Conservation (phyloP, 2,113 vertebrate species). For the Cygnus buccinator region DNA sequence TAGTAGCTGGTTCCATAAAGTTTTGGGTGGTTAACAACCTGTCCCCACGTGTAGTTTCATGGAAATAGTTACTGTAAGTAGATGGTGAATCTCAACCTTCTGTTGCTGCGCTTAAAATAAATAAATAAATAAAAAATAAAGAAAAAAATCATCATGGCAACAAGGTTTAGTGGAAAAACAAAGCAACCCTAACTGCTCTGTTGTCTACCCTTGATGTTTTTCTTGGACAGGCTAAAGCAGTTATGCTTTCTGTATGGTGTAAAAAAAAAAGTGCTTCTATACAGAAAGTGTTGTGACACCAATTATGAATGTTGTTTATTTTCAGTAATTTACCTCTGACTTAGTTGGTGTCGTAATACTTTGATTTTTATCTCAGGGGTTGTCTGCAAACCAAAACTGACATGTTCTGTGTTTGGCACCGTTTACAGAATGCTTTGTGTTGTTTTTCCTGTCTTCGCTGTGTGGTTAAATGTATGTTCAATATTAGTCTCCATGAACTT, state of each 20-base stretch:
- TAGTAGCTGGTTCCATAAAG: not conserved
- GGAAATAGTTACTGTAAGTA: slow-evolving; percentile 2
- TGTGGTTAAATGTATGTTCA: slow-evolving; percentile 59
- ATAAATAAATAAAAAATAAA: not conserved
- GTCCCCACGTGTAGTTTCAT: not conserved
- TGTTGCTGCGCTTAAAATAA: slow-evolving; percentile 47
- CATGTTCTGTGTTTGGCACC: slow-evolving; percentile 72
- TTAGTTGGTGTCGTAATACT: slow-evolving; percentile 79
- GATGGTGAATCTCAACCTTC: slow-evolving; percentile 33
- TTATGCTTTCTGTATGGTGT: slow-evolving; percentile 59
- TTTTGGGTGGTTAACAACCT: not conserved
- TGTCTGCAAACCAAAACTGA: slow-evolving; percentile 81
- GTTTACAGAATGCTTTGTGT: slow-evolving; percentile 71
- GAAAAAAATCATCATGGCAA: not conserved
- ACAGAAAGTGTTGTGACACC: slow-evolving; percentile 75
- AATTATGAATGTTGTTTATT: slow-evolving; percentile 75
- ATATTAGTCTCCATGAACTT: slow-evolving; percentile 78
- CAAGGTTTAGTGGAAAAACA: slow-evolving; percentile 50
- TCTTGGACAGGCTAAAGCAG: slow-evolving; percentile 56
- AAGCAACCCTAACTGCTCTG: slow-evolving; percentile 60
- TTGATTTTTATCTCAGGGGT: slow-evolving; percentile 81
- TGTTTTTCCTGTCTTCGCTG: slow-evolving; percentile 50
- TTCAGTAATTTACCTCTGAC: slow-evolving; percentile 78
- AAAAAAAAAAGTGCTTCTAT: slow-evolving; percentile 67
- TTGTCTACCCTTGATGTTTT: slow-evolving; percentile 39